These are phyloP conservation scores for Coenobita brevimanus DNA, from an alignment of 1,140 invertebrate species.

Conservation along the genomic window DNA sequence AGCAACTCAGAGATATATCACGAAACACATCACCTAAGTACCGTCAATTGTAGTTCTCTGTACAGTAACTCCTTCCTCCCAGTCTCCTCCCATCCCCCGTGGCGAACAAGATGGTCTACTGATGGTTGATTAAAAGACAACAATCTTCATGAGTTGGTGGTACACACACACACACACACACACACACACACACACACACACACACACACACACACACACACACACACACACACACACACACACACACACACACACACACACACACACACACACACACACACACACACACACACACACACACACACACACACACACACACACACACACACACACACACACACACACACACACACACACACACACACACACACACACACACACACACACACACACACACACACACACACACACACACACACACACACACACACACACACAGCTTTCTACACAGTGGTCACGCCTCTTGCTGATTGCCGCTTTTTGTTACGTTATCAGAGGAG, in stretches of 20 bases:
- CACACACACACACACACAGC: background rate
- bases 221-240: conserved; percentile 33
- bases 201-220: conserved; percentile 29
- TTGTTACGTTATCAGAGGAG: too few species aligned
- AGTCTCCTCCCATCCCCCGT: too few species aligned
- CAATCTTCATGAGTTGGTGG: too few species aligned
- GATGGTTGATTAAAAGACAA: too few species aligned
- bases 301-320: conserved; percentile 14
- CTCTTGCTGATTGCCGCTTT: too few species aligned
- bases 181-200: conserved; percentile 38
- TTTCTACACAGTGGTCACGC: background rate
- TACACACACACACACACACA: conserved; percentile 19
- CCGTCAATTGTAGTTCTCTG: too few species aligned
- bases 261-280: conserved; percentile 21
- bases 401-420: conserved; percentile 16
- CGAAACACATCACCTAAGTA: too few species aligned
- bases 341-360: conserved; percentile 16
- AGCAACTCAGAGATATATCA: too few species aligned
- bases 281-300: conserved; percentile 34
- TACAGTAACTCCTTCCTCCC: too few species aligned
- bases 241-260: conserved; percentile 32
- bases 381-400: conserved; percentile 13
- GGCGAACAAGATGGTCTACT: too few species aligned
- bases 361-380: conserved; percentile 24
- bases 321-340: conserved; percentile 1